A percentile compares a stretch with the other conserved stretches of the same genome.
phyloP scores from a whole-genome alignment of 2,113 vertebrate species.

The Psittacus erithacus region DNA sequence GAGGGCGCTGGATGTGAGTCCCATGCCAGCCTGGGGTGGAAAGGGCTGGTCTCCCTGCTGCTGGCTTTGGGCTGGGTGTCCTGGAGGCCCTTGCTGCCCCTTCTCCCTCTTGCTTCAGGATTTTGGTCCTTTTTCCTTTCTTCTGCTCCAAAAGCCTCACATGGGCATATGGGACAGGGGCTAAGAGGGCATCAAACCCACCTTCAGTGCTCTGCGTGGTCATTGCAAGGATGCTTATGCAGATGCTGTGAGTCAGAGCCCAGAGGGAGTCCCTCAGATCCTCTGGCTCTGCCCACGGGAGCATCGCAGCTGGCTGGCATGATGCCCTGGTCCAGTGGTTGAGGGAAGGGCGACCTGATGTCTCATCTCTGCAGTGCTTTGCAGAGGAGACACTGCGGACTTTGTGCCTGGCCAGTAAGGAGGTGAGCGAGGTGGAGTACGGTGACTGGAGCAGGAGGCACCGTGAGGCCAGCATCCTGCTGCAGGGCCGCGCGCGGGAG shows the following conservation, averaged over 20 bases:
- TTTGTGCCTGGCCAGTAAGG: constrained; percentile 87
- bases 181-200: not conserved
- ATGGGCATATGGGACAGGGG: not conserved
- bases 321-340: not conserved
- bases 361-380: constrained; percentile 72
- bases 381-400: constrained; percentile 84
- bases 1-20: constrained; percentile 83
- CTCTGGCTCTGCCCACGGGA: not conserved
- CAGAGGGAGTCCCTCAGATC: not conserved
- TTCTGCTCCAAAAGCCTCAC: not conserved
- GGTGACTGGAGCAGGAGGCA: constrained; percentile 78
- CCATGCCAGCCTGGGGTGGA: not conserved
- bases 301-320: not conserved
- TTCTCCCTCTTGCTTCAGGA: not conserved
- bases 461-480: constrained; percentile 66
- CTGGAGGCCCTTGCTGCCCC: not conserved
- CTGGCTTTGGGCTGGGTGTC: not conserved
- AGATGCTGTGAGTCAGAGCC: not conserved
- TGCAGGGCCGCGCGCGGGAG: constrained; percentile 57
- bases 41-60: not conserved
- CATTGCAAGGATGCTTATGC: not conserved
- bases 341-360: not conserved
- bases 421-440: constrained; percentile 78
- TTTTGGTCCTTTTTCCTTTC: not conserved
- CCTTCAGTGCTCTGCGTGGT: not conserved